Evolutionary conservation across 2,797 vertebrate genomes (phyloP).

Genomic region (Poeciliopsis paucimaculata): DNA sequence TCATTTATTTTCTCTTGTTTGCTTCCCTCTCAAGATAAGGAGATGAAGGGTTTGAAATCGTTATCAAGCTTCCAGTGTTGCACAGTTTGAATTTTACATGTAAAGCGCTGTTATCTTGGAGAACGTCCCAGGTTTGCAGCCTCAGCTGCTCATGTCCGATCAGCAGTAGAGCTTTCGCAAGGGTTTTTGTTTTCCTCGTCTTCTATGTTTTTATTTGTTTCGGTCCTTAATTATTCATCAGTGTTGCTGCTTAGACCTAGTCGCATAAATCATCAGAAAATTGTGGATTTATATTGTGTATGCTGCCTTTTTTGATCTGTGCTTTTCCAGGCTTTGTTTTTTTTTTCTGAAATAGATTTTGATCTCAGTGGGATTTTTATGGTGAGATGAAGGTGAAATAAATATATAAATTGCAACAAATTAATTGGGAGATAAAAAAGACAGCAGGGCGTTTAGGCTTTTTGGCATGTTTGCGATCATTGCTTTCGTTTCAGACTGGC

Average conservation of each 20-base stretch:
- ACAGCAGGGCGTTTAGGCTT: slow-evolving; percentile 23
- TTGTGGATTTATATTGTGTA: neutral
- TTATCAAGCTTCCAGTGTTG: slow-evolving; percentile 39
- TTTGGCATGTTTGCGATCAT: slow-evolving; percentile 37
- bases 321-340: too few species aligned
- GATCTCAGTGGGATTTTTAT: slow-evolving; percentile 16
- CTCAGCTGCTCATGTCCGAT: slow-evolving; percentile 13
- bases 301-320: neutral
- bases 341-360: slow-evolving; percentile 3
- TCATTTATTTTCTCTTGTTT: slow-evolving; percentile 34
- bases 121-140: slow-evolving; percentile 29
- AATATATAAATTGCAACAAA: slow-evolving; percentile 22
- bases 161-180: neutral
- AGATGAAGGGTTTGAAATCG: slow-evolving; percentile 32
- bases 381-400: slow-evolving; percentile 6
- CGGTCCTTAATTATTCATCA: neutral
- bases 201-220: neutral
- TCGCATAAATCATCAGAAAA: slow-evolving; percentile 13
- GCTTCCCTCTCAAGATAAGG: slow-evolving; percentile 27
- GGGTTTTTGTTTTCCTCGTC: neutral
- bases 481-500: slow-evolving; percentile 36
- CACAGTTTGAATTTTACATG: slow-evolving; percentile 51
- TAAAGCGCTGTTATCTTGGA: slow-evolving; percentile 27
- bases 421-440: slow-evolving; percentile 17
- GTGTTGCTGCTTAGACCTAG: slow-evolving; percentile 16